Evolutionary conservation across 1,140 invertebrate species (phyloP).

Genomic region (Oryzaephilus surinamensis): DNA sequence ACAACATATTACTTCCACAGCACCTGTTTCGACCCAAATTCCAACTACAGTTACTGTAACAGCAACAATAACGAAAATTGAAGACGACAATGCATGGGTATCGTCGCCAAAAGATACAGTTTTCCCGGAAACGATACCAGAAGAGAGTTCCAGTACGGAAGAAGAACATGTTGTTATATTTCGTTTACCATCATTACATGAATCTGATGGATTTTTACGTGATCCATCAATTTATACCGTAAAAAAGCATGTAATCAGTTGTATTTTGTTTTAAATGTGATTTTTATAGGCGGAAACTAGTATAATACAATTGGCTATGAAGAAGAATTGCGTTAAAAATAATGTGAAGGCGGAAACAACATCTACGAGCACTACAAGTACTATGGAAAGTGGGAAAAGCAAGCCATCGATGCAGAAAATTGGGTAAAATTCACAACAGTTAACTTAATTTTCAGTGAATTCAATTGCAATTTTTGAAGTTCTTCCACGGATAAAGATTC

Average conservation of each 20-base stretch:
- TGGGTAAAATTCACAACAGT: slow-evolving; percentile 35
- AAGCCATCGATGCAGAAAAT: slow-evolving; percentile 45
- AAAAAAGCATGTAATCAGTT: slow-evolving; percentile 15
- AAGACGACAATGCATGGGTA: slow-evolving; percentile 59
- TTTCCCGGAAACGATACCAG: slow-evolving; percentile 84
- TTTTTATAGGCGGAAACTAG: slow-evolving; percentile 43
- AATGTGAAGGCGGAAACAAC: slow-evolving; percentile 40
- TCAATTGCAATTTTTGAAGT: no score
- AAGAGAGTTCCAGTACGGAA: slow-evolving; percentile 82
- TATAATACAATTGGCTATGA: slow-evolving; percentile 48
- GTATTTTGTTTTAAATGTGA: neutral
- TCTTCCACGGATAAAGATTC: slow-evolving; percentile 44
- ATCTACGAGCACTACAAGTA: slow-evolving; percentile 35
- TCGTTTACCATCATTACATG: slow-evolving; percentile 57
- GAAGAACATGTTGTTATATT: slow-evolving; percentile 85
- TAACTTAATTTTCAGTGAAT: no score
- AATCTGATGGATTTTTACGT: slow-evolving; percentile 46
- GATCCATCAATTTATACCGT: slow-evolving; percentile 57
- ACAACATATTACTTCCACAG: slow-evolving; percentile 31
- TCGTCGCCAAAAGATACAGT: slow-evolving; percentile 76
- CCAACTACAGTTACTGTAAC: no score
- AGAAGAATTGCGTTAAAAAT: slow-evolving; percentile 36
- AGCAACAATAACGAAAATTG: slow-evolving; percentile 35
- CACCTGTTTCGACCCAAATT: slow-evolving; percentile 19
- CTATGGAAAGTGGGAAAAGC: slow-evolving; percentile 39